phyloP scores from a whole-genome alignment of 92 coral and sea anemone genomes.

The Epizoanthus fatuus region DNA sequence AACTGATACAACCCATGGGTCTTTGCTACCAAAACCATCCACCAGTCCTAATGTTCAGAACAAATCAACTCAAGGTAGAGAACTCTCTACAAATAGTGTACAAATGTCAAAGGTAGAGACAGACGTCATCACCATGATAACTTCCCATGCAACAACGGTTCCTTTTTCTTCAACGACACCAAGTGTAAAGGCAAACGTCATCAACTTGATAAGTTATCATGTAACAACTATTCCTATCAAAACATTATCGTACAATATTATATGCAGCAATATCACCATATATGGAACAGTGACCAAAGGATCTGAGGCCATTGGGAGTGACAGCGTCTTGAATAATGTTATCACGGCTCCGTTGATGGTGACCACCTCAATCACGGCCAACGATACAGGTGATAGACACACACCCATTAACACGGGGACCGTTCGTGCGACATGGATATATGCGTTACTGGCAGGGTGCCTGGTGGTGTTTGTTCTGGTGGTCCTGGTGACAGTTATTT shows the following conservation, averaged over 20 bases:
- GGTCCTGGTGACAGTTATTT: background rate
- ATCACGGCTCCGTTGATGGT: background rate
- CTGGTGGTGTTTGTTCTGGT: background rate
- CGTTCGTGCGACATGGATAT: background rate
- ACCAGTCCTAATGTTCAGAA: background rate
- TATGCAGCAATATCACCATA: background rate
- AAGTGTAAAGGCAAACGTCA: background rate
- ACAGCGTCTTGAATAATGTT: no score
- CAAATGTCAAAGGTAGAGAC: background rate
- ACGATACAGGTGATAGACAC: background rate
- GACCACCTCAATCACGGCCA: background rate
- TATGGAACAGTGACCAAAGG: background rate
- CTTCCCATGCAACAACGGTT: background rate
- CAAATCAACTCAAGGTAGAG: background rate
- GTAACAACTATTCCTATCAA: background rate
- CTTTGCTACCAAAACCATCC: background rate
- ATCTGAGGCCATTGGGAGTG: background rate
- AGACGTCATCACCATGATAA: background rate
- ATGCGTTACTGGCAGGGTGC: background rate
- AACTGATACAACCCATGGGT: background rate
- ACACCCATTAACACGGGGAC: background rate
- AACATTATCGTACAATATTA: background rate
- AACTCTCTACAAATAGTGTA: no score
- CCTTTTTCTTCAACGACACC: no score
- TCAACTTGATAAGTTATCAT: background rate